These are phyloP conservation scores for Hypena proboscidalis DNA, from an alignment of 2,888 invertebrate genomes.

Conservation along the genomic window DNA sequence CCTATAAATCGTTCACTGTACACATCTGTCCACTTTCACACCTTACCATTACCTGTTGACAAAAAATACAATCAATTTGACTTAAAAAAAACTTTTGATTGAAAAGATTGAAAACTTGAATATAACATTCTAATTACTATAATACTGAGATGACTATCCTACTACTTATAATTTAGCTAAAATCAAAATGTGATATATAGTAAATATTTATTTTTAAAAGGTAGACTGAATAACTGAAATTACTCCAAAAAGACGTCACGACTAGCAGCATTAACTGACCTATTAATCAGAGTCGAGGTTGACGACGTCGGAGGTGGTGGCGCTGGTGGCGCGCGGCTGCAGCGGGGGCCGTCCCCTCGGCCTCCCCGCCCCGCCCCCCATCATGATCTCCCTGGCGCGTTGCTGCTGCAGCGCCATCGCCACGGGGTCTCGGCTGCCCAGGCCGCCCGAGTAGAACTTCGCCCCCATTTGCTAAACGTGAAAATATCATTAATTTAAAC, in stretches of 20 bases:
- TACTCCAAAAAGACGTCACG: not conserved
- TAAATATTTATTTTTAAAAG: not conserved
- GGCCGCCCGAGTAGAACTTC: slow-evolving; percentile 81
- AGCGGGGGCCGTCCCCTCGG: slow-evolving; percentile 61
- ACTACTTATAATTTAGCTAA: too few relatives aligned
- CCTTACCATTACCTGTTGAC: slow-evolving; percentile 15
- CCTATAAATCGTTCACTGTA: slow-evolving; percentile 78
- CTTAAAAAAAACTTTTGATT: too few relatives aligned
- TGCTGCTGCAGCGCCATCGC: slow-evolving; percentile 82
- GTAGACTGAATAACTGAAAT: not conserved
- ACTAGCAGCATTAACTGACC: not conserved
- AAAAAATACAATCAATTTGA: not conserved
- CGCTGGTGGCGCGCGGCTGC: slow-evolving; percentile 46
- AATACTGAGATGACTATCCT: too few relatives aligned
- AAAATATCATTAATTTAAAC: slow-evolving; percentile 13
- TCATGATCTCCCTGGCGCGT: slow-evolving; percentile 75
- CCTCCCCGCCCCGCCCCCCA: slow-evolving; percentile 50
- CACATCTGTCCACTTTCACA: slow-evolving; percentile 65
- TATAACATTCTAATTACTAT: too few relatives aligned
- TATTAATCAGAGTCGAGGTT: slow-evolving; percentile 73
- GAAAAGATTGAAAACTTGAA: too few relatives aligned
- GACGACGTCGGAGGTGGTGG: slow-evolving; percentile 61
- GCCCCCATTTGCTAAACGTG: slow-evolving; percentile 65
- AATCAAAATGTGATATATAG: too few relatives aligned
- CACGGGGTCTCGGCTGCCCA: slow-evolving; percentile 81